Base-by-base conservation (phyloP, 2,113 vertebrate genomes). In the Pungitius pungitius region DNA sequence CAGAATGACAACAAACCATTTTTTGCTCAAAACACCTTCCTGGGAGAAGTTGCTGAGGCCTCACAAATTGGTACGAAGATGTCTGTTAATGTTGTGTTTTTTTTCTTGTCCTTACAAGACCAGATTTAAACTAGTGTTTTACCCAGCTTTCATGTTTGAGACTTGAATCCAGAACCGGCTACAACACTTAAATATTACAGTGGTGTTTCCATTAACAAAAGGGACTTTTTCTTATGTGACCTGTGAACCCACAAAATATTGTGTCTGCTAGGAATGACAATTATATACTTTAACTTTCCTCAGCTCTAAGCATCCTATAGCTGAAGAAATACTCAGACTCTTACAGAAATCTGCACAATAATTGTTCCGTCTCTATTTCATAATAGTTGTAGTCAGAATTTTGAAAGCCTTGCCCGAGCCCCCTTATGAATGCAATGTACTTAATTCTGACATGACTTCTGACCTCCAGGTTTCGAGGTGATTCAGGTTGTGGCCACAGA, bases 401-500 rank as follows among this genome's bases (percentile, higher is more conserved):
- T 3, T 1, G 20, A 18, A 30, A 30, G 30, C 30, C 30, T 30
- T 35, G 20, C n/a, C 47, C 8, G 7, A 20, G 47, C 8, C 49
- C 49, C 22, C 3, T 11, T n/a, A 24, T 13, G 51, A 24, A 52
- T 24, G 13, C 22, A n/a, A 51, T 13, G 11, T 24, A 6, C 51
- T 52, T 24, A 3, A 10, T 45, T 56, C 51, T 6, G 3, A 14
- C 22, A 9, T 35, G 33, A 35, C 33, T 35, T 33, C 3, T 54
- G 26, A 26, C 54, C 1, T 47, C 17, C 35, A 95, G 97, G 92
- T 42, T 94, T 88, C 0, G 89, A 95, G 0, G 94, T 99, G 77
- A 93, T 97, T 88, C 80, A 77, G 0, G 93, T 97, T 54, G 54
- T 20, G 0, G 97, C 97, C 60, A 95, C 81, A 0, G 97, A 99